Base-by-base conservation (phyloP, 2,888 invertebrate genomes). In the Caenorhabditis sp. region DNA sequence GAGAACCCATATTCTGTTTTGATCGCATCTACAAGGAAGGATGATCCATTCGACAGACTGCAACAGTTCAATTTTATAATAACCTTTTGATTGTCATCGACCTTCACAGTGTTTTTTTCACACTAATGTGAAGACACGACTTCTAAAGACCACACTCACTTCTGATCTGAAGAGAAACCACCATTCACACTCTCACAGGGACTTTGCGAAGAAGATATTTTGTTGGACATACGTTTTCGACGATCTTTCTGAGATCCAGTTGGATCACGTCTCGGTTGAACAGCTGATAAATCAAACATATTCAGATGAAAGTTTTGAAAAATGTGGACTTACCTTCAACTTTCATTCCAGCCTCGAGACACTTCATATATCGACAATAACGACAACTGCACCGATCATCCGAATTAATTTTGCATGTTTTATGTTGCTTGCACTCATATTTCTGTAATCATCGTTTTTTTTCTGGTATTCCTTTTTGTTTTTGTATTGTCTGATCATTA, bases 241-340 rank as follows among this genome's bases (percentile, higher is more conserved):
- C 81, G 72, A 21, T 85, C 82, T 58, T 83, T 81, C 58, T 86
- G 85, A 0, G 83, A 79, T 37, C 86, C 86, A 36, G 86, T 86
- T 12, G 86, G 86, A 53, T 86, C 86, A 6, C 86, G 77, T 26
- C 80, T 70, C 1, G 86, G 86, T 66, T 85, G 85, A 17, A 86
- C 86, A 50, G 84, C 86, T 81, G 72, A 36, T 71, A 70, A 19
- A 14, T n/a, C n/a, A n/a, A n/a, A n/a, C n/a, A n/a, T n/a, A n/a
- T n/a, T n/a, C n/a, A n/a, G n/a, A n/a, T n/a, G n/a, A n/a, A n/a
- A n/a, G n/a, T n/a, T n/a, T n/a, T n/a, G n/a, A n/a, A n/a, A n/a
- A n/a, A n/a, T n/a, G n/a, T n/a, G n/a, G n/a, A n/a, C n/a, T n/a
- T 58, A 37, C 58, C 24, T 55, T 26, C 23, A 23, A 70, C 59